Evolutionary conservation across 2,797 vertebrate genomes (phyloP), one percentile per base, ranked within the genome.

Genomic region (Halcyon leucocephala): DNA sequence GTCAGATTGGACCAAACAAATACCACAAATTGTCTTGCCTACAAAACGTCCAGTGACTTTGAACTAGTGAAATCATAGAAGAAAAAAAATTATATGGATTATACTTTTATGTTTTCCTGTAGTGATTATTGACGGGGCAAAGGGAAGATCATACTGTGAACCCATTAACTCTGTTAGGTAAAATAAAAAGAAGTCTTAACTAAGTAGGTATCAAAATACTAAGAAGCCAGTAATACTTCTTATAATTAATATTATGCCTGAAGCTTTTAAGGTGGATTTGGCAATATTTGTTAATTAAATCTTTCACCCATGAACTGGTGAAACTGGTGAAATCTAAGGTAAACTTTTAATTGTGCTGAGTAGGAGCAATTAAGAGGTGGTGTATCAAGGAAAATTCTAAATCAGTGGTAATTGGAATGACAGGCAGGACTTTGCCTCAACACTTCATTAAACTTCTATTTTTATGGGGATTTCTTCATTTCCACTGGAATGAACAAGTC

Each of bases 381-480:
- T 88, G n/a, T 84, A 97, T 96, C 87, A 94, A 91, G 86, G 65
- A 97, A 97, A 95, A 95, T 92, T 97, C 85, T 90, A 96, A 98
- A 98, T 97, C 96, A 94, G 65, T 95, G 77, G 96, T 97, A 98
- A 98, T 96, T 97, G 93, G 87, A 97, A 95, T 97, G 97, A 98
- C 98, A 98, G 96, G 89, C 96, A 97, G 95, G 96, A 86, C 95
- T 97, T 96, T 81, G 90, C 95, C 97, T 97, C 96, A 98, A 98
- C 98, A 98, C 97, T 98, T 98, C 98, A 98, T 98, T 98, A 98
- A 98, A 98, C 97, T 98, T 97, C 96, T 97, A 94, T 98, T 98
- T 98, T 98, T 98, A 98, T 98, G 96, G 83, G 97, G 94, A 98
- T 98, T 98, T 98, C 97, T 98, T 98, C 97, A 96, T 98, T 98